These are phyloP conservation scores for Melitaea cinxia DNA, from an alignment of 1,140 invertebrate species.

Conservation along the genomic window DNA sequence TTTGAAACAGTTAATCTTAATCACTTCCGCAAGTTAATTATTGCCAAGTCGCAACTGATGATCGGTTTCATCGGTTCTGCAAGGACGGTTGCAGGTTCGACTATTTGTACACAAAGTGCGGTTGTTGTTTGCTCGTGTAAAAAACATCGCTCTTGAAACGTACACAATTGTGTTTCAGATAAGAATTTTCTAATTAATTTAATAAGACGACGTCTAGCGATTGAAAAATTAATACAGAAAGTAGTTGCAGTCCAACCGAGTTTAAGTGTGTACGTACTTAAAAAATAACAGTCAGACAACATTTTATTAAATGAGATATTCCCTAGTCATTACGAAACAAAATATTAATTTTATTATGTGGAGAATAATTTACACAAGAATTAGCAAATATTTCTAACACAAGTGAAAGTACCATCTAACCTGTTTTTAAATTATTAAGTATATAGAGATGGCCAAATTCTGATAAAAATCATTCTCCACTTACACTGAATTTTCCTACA, in stretches of 20 bases:
- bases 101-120: not conserved
- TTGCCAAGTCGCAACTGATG: slow-evolving; percentile 34
- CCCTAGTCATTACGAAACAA: slow-evolving; percentile 57
- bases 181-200: slow-evolving; percentile 21
- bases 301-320: slow-evolving; percentile 53
- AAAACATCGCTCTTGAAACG: slow-evolving; percentile 17
- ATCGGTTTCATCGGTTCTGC: slow-evolving; percentile 34
- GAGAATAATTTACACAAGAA: slow-evolving; percentile 36
- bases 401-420: too few relatives aligned
- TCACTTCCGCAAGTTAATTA: slow-evolving; percentile 36
- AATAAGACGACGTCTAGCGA: slow-evolving; percentile 58
- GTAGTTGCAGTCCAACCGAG: slow-evolving; percentile 38
- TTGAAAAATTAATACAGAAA: slow-evolving; percentile 54
- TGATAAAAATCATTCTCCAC: slow-evolving; percentile 20
- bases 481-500: slow-evolving; percentile 45
- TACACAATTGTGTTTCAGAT: slow-evolving; percentile 1
- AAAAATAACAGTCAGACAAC: slow-evolving; percentile 51
- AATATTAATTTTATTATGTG: slow-evolving; percentile 52
- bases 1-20: slow-evolving; percentile 42
- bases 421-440: not conserved
- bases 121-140: slow-evolving; percentile 15
- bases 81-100: slow-evolving; percentile 47
- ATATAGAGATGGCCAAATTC: not conserved
- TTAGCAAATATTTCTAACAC: too few relatives aligned
- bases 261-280: too few relatives aligned